Conservation (phyloP, 2,888 invertebrate species). For the Tribolium freemani region DNA sequence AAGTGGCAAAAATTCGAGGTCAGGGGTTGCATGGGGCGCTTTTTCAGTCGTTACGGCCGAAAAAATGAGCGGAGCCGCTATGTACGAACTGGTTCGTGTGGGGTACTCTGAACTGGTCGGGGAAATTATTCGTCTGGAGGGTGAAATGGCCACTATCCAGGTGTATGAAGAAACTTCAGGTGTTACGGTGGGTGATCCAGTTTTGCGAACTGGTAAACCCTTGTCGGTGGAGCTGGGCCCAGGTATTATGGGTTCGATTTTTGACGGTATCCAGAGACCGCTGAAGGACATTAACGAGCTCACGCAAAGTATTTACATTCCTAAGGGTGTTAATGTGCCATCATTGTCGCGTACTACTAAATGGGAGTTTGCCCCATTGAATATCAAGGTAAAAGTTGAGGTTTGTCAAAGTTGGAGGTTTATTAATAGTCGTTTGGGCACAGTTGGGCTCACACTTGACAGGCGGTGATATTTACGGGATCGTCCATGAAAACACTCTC, state of each 20-base stretch:
- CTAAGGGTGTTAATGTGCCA: conserved; percentile 98
- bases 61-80: conserved; percentile 99
- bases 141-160: conserved; percentile 99
- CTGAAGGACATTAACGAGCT: conserved; percentile 95
- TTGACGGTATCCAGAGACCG: conserved; percentile 99
- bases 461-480: conserved; percentile 96
- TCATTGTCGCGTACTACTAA: conserved; percentile 81
- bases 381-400: conserved; percentile 77
- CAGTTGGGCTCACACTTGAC: conserved; percentile 97
- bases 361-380: conserved; percentile 95
- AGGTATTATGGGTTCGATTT: conserved; percentile 99
- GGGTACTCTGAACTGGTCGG: conserved; percentile 98
- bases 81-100: conserved; percentile 99
- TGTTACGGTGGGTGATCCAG: conserved; percentile 99
- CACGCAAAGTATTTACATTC: conserved; percentile 98
- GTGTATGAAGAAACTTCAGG: conserved; percentile 97
- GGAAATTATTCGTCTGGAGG: conserved; percentile 99
- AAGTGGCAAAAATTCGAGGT: conserved; percentile 55
- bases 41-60: conserved; percentile 96
- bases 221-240: conserved; percentile 99
- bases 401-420: not conserved
- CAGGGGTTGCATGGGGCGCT: conserved; percentile 9
- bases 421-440: not conserved
- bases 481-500: conserved; percentile 97
- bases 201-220: conserved; percentile 98